A percentile compares a stretch with the other conserved stretches of the same genome.
phyloP scores from a whole-genome alignment of 2,888 invertebrate species.

The Xylophagus ater region DNA sequence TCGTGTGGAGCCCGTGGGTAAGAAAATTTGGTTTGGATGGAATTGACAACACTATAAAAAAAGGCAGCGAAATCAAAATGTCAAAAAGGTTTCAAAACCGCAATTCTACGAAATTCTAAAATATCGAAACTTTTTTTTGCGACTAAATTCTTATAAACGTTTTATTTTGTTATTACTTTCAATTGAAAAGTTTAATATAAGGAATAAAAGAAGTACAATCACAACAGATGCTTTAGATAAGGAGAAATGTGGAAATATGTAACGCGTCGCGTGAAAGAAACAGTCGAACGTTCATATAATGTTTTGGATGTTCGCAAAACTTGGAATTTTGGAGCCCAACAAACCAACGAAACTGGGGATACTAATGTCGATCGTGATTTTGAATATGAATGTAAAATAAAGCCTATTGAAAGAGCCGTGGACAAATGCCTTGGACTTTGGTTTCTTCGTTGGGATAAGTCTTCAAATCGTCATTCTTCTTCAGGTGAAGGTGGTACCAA shows the following conservation, averaged over 20 bases:
- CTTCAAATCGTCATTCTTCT: background rate
- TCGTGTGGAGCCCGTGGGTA: no score
- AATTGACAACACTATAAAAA: no score
- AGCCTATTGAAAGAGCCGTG: background rate
- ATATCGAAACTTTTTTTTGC: no score
- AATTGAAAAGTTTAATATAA: no score
- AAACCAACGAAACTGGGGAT: background rate
- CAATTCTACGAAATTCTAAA: no score
- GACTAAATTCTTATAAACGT: no score
- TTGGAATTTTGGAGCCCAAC: conserved; percentile 23
- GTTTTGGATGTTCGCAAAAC: conserved; percentile 42
- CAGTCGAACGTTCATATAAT: conserved; percentile 42
- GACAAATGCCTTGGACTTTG: background rate
- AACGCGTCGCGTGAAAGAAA: conserved; percentile 42
- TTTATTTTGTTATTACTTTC: no score
- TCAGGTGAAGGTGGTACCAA: no score
- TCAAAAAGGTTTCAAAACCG: no score
- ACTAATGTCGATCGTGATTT: background rate
- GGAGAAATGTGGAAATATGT: conserved; percentile 46
- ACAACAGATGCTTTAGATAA: conserved; percentile 12
- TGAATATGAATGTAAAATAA: background rate
- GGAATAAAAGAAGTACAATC: no score
- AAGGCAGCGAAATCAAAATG: no score
- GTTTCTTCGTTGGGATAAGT: background rate
- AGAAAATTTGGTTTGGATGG: no score